Percentiles rank a stretch among this genome's conserved stretches.
phyloP scores from a whole-genome alignment of 1,140 invertebrate species.

The Euura lappo region DNA sequence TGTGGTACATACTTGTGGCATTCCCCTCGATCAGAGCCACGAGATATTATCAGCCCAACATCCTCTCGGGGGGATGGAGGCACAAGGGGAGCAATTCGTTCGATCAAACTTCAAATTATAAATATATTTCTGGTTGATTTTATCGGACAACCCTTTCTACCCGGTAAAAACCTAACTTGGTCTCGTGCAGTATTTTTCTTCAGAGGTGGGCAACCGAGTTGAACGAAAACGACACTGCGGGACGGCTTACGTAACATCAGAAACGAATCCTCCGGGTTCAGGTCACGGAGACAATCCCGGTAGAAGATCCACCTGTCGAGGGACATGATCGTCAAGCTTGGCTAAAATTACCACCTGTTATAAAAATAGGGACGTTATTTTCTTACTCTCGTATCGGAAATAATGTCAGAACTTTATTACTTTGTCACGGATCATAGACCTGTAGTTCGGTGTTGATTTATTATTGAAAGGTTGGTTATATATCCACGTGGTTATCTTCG shows the following conservation, averaged over 20 bases:
- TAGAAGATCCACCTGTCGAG: slow-evolving; percentile 39
- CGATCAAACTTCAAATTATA: neutral
- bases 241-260: neutral
- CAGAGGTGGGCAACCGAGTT: neutral
- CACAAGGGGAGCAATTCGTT: neutral
- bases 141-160: neutral
- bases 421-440: no score
- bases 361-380: neutral
- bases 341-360: neutral
- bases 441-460: no score
- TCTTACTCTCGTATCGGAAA: no score
- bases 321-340: slow-evolving; percentile 27
- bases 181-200: neutral
- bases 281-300: slow-evolving; percentile 28
- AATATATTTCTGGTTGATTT: neutral
- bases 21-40: neutral
- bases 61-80: neutral
- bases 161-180: neutral
- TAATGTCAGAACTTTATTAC: no score
- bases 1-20: no score
- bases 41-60: neutral
- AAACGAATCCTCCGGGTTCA: neutral
- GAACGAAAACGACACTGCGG: neutral
- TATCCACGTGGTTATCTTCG: no score
- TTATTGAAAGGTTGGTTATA: no score